Evolutionary conservation across 2,113 vertebrate genomes (phyloP).

Genomic region (Neolamprologus hecqui): DNA sequence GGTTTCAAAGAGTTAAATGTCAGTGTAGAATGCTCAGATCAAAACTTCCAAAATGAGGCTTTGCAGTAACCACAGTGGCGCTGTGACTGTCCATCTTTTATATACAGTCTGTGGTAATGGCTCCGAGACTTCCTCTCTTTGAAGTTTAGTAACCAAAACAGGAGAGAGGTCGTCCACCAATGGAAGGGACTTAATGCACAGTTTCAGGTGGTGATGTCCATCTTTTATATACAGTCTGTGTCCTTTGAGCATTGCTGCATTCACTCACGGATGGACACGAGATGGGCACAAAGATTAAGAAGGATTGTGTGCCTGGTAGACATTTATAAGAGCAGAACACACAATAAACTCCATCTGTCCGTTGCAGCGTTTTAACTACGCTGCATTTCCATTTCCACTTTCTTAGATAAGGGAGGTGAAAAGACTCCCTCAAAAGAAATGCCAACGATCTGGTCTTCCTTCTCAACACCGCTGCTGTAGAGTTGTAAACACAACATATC

Average conservation of each 20-base stretch:
- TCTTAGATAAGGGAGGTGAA: not conserved
- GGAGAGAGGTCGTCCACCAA: not conserved
- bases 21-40: not conserved
- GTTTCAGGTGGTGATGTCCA: not conserved
- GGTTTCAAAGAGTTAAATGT: not conserved
- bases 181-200: not conserved
- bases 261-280: not conserved
- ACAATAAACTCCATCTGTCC: not conserved
- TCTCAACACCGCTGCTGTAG: not conserved
- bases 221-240: not conserved
- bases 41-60: not conserved
- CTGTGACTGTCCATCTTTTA: not conserved
- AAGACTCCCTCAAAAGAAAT: not conserved
- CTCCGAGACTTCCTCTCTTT: not conserved
- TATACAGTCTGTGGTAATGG: not conserved
- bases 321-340: not conserved
- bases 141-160: not conserved
- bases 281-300: not conserved
- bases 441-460: not conserved
- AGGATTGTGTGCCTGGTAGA: not conserved
- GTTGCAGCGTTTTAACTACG: not conserved
- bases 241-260: not conserved
- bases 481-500: not conserved
- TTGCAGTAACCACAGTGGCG: not conserved
- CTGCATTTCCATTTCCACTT: not conserved